Conservation (phyloP, 2,888 invertebrate genomes). For the Paralinhomoeus sp. region DNA sequence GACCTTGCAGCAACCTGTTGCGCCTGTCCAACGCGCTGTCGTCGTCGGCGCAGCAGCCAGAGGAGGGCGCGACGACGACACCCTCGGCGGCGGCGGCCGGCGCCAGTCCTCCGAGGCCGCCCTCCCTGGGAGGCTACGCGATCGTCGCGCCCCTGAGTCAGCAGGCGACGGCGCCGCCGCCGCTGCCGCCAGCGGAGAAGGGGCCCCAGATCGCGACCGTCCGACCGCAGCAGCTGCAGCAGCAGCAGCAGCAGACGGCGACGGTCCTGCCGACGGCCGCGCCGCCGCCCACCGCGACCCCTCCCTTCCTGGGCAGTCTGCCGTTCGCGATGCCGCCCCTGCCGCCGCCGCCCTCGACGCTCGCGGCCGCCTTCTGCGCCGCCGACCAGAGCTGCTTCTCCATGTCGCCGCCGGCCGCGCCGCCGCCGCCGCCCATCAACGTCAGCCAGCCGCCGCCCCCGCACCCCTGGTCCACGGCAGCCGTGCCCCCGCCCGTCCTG, state of each 20-base stretch:
- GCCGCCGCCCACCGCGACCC: no score
- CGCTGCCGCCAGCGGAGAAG: no score
- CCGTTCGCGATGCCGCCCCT: no score
- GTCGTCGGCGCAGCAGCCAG: background rate
- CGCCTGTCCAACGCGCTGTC: background rate
- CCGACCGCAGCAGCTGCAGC: conserved; percentile 2
- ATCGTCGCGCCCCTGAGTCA: background rate
- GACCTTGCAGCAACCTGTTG: no score
- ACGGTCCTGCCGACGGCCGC: no score
- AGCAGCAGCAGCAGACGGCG: background rate
- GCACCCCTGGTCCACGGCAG: no score
- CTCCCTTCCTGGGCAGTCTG: no score
- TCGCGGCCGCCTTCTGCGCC: no score
- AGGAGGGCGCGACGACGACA: background rate
- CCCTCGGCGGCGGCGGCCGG: background rate
- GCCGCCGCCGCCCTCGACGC: no score
- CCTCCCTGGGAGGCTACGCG: background rate
- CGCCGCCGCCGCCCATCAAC: background rate
- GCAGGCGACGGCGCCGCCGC: no score
- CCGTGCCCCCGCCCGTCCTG: no score
- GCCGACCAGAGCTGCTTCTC: background rate
- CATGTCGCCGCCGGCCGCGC: background rate
- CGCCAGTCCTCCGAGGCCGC: background rate
- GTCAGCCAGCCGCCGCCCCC: background rate
- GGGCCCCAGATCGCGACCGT: conserved; percentile 5